Evolutionary conservation across 2,113 vertebrate species (phyloP).

Genomic region (Equus przewalskii): DNA sequence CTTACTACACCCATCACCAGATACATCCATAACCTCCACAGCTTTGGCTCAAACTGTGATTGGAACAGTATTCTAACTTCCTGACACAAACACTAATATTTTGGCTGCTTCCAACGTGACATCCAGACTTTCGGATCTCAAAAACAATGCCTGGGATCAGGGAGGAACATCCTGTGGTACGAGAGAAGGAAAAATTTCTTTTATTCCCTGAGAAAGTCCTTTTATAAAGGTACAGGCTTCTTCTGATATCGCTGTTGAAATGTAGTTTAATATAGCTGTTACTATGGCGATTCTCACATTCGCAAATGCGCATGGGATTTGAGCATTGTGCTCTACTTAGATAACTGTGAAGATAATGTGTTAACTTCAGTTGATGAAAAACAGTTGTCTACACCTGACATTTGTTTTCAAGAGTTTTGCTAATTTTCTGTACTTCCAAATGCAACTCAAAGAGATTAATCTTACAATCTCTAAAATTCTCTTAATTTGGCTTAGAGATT

Average conservation of each 20-base stretch:
- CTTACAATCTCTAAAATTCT: neutral
- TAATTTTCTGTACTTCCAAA: neutral
- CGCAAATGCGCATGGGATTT: neutral
- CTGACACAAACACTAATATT: neutral
- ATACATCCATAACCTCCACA: neutral
- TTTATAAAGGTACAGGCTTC: neutral
- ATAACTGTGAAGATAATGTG: neutral
- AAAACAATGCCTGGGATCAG: neutral
- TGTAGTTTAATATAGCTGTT: conserved; percentile 59
- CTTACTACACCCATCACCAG: neutral
- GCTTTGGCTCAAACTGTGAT: neutral
- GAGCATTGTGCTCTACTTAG: neutral
- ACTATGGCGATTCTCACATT: conserved; percentile 63
- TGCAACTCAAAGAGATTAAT: neutral
- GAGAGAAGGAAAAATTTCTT: neutral
- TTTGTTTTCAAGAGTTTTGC: neutral
- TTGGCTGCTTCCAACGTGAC: neutral
- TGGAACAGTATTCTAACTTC: neutral
- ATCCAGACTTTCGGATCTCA: neutral
- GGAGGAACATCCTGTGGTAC: neutral
- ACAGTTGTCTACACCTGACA: neutral
- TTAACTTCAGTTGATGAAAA: conserved; percentile 39
- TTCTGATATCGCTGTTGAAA: neutral
- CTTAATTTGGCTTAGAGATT: conserved; percentile 16
- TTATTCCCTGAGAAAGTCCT: neutral